Evolutionary conservation across 2,888 invertebrate genomes (phyloP).

Genomic region (Idaea aversata): DNA sequence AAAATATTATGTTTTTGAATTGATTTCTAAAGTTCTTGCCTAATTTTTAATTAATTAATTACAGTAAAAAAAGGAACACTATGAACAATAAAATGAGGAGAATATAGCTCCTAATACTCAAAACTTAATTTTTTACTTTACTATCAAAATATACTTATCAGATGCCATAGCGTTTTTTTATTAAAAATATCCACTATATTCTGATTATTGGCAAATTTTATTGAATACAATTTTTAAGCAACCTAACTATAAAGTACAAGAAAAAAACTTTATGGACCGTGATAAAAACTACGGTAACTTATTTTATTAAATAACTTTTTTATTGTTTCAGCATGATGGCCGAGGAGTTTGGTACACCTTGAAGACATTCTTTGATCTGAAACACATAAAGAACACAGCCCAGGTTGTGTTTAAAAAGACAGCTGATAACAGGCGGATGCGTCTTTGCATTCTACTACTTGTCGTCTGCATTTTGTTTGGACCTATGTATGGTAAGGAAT

Average conservation of each 20-base stretch:
- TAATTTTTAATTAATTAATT: no score
- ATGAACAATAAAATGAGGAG: no score
- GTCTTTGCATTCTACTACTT: slow-evolving; percentile 61
- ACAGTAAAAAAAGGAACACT: no score
- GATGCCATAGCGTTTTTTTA: no score
- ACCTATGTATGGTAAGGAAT: slow-evolving; percentile 72
- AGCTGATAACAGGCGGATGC: slow-evolving; percentile 55
- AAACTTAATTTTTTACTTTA: no score
- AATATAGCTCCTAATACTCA: no score
- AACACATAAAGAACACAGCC: slow-evolving; percentile 66
- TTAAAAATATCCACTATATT: no score
- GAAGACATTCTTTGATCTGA: slow-evolving; percentile 56
- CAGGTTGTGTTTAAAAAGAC: slow-evolving; percentile 69
- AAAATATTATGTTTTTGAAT: no score
- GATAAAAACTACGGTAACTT: neutral
- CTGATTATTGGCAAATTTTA: no score
- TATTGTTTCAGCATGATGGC: slow-evolving; percentile 49
- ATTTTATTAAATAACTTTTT: neutral
- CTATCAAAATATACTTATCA: no score
- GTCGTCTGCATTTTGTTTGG: slow-evolving; percentile 73
- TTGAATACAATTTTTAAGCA: no score
- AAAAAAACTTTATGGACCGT: neutral
- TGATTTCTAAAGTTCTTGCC: no score
- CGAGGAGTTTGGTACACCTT: slow-evolving; percentile 48
- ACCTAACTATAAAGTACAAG: neutral